phyloP scores from a whole-genome alignment of 2,797 vertebrate genomes.

The Sebastes taczanowskii region DNA sequence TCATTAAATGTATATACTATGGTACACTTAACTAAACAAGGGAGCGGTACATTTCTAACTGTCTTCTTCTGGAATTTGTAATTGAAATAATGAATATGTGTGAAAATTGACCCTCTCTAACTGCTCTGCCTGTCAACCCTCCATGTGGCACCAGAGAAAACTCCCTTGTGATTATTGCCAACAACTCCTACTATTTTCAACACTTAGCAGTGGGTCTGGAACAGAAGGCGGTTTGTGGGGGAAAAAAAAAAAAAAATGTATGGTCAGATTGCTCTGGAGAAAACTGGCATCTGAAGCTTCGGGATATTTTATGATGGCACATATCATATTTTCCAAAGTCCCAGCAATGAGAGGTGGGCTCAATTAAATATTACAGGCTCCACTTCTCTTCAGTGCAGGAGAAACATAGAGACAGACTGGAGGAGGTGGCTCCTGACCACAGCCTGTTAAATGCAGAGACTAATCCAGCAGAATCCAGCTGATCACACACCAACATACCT shows the following conservation, averaged over 20 bases:
- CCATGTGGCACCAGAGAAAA: neutral
- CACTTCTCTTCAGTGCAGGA: neutral
- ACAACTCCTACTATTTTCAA: neutral
- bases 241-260: neutral
- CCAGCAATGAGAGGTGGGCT: neutral
- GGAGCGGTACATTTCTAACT: neutral
- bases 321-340: neutral
- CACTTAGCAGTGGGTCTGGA: neutral
- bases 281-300: neutral
- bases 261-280: neutral
- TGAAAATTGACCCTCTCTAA: neutral
- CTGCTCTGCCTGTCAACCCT: neutral
- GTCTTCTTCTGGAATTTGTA: neutral
- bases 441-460: neutral
- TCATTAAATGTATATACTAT: neutral
- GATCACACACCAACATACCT: neutral
- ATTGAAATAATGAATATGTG: neutral
- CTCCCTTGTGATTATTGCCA: neutral
- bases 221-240: neutral
- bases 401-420: neutral
- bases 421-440: neutral
- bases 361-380: neutral
- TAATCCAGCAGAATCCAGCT: neutral
- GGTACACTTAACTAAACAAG: neutral
- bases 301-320: conserved; percentile 21